Conservation (phyloP, 2,113 vertebrate species). For the Beaufortia kweichowensis region DNA sequence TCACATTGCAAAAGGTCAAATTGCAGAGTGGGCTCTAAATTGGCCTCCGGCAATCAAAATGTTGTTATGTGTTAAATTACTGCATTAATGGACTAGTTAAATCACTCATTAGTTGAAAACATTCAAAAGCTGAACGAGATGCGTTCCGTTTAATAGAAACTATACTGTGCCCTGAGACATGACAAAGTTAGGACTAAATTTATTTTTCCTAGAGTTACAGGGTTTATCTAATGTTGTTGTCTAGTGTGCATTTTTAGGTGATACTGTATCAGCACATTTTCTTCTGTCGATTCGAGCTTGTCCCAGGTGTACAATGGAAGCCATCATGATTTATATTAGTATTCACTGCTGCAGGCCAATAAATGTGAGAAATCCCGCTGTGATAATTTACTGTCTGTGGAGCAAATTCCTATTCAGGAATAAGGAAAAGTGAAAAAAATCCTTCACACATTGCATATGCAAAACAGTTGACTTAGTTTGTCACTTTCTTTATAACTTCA, state of each 20-base stretch:
- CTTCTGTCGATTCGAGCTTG: slow-evolving; percentile 8
- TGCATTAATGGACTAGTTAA: slow-evolving; percentile 75
- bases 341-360: slow-evolving; percentile 15
- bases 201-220: background rate
- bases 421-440: slow-evolving; percentile 1
- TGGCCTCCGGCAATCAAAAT: slow-evolving; percentile 76
- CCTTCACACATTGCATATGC: background rate
- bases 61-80: slow-evolving; percentile 76
- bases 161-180: slow-evolving; percentile 61
- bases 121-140: slow-evolving; percentile 72
- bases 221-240: slow-evolving; percentile 15
- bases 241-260: background rate
- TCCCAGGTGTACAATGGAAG: slow-evolving; percentile 17
- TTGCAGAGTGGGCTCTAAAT: slow-evolving; percentile 73
- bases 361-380: slow-evolving; percentile 18
- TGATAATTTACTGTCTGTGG: slow-evolving; percentile 6
- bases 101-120: slow-evolving; percentile 74
- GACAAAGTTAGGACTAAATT: slow-evolving; percentile 38
- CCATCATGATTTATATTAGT: slow-evolving; percentile 34
- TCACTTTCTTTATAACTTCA: background rate
- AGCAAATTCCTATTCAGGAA: background rate
- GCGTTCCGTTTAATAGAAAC: slow-evolving; percentile 66
- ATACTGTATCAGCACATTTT: slow-evolving; percentile 20
- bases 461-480: background rate
- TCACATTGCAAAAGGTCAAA: slow-evolving; percentile 73